Percentiles rank a stretch among this genome's conserved stretches.
Evolutionary conservation across 2,888 invertebrate genomes (phyloP).

Genomic region (Tetragonula carbonaria): DNA sequence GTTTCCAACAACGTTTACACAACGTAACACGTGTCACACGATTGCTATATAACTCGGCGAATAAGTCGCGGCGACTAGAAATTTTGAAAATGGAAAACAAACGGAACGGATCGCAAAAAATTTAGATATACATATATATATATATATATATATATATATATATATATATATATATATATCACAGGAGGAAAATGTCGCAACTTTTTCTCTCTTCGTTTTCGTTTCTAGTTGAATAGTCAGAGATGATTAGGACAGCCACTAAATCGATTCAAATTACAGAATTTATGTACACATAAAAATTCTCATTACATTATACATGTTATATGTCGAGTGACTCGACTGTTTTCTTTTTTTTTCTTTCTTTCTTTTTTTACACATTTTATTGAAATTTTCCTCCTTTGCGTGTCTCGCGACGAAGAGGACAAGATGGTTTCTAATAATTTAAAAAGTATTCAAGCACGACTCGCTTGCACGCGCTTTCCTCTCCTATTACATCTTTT

Average conservation of each 20-base stretch:
- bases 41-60: conserved; percentile 61
- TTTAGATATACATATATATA: conserved; percentile 16
- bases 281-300: conserved; percentile 54
- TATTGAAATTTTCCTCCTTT: conserved; percentile 54
- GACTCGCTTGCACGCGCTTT: conserved; percentile 27
- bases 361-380: background rate
- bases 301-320: conserved; percentile 36
- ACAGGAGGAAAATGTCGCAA: conserved; percentile 65
- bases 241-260: conserved; percentile 52
- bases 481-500: conserved; percentile 33
- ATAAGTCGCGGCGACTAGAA: conserved; percentile 79
- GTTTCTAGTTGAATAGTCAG: conserved; percentile 36
- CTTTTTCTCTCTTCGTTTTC: conserved; percentile 28
- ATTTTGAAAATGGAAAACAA: conserved; percentile 76
- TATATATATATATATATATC: conserved; percentile 40
- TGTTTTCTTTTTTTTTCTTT: background rate
- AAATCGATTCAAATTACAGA: conserved; percentile 50
- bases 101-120: conserved; percentile 41
- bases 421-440: conserved; percentile 39
- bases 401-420: conserved; percentile 43
- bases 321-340: conserved; percentile 33
- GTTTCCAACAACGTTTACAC: conserved; percentile 64
- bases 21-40: conserved; percentile 49
- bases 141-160: too few species aligned
- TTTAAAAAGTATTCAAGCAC: conserved; percentile 40